Evolutionary conservation across 2,888 invertebrate species (phyloP), one percentile per base, ranked within the genome.

Genomic region (Sisyra terminalis): DNA sequence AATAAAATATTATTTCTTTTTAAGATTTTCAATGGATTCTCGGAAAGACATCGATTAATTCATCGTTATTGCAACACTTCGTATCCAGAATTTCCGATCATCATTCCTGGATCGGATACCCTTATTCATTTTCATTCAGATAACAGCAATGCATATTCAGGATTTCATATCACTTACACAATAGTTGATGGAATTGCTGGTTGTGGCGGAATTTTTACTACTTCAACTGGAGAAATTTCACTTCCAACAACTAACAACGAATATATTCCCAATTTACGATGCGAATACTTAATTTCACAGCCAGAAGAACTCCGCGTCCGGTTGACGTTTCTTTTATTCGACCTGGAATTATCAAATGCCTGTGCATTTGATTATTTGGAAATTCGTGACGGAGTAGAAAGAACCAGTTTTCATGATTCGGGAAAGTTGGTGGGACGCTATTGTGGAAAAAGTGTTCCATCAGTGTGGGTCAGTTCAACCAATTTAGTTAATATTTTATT

Each of bases 131-230:
- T 93, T 57, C 89, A 90, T 59, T 84, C 90, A 0, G 89, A 93
- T 55, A 59, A 57, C 5, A 64, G 65, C 24, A 61, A 66, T 9
- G 66, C 66, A 34, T 87, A 86, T 52, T 63, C 67, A 15, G 92
- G 93, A n/a, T 94, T 93, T 55, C 86, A 88, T 60, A 72, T 93
- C 46, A 73, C 82, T 16, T 93, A 78, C 56, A 67, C 77, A 0
- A 67, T 74, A 3, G 64, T 77, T 10, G 75, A 78, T 58, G 77
- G 82, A 3, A 57, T 78, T 40, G 86, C 86, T 0, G 88, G 87
- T 2, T 90, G 90, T 57, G 89, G 89, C 2, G 89, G 88, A 0
- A 60, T 73, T 29, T 77, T 70, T 48, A 85, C 85, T 0, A 52
- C 61, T 3, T 64, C 69, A 4, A 60, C 57, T 45, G 89, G 83